Base-by-base conservation (phyloP, 2,888 invertebrate species). In the Dione juno region DNA sequence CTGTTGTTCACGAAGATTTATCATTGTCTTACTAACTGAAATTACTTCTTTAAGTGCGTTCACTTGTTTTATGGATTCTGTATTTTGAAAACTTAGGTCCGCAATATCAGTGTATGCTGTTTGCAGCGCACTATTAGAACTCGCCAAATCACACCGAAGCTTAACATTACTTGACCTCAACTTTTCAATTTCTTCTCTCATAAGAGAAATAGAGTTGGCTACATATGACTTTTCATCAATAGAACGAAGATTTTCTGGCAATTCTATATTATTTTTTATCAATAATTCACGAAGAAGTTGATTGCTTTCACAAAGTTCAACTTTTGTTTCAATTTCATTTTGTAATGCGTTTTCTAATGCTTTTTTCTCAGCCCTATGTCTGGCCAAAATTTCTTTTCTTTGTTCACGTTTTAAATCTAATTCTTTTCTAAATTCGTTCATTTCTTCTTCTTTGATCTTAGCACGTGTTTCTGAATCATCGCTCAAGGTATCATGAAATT, bases 21-120 rank as follows among this genome's bases (percentile, higher is more conserved):
- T 91, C 94, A 96, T 95, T 77, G 96, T 95, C 81, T 97, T 96
- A 79, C 96, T 96, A 11, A 96, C 95, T 28, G 94, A 89, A 43
- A 96, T 95, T 0, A 97, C 95, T 84, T 97, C 96, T 84, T 96
- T 96, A 28, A 97, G 85, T 0, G 96, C 95, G 53, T 89, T 92
- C 13, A 97, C 96, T 82, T 96, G 96, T 74, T 94, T 94, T 61
- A 94, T 93, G 40, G 96, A 95, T 77, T 95, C 95, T 37, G 94
- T 94, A 69, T 95, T 93, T 79, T 96, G 95, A 28, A 93, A 92
- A 77, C 95, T 95, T 75, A 96, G 88, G 70, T 95, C 94, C 48
- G 96, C 88, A 77, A 96, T 95, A 81, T 96, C 96, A 0, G 95
- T 89, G 85, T 96, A 95, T 67, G 96, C 95, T 70, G 93, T 88